These are phyloP conservation scores for Camponotus vicinus DNA, from an alignment of 1,140 invertebrate genomes.

Conservation along the genomic window DNA sequence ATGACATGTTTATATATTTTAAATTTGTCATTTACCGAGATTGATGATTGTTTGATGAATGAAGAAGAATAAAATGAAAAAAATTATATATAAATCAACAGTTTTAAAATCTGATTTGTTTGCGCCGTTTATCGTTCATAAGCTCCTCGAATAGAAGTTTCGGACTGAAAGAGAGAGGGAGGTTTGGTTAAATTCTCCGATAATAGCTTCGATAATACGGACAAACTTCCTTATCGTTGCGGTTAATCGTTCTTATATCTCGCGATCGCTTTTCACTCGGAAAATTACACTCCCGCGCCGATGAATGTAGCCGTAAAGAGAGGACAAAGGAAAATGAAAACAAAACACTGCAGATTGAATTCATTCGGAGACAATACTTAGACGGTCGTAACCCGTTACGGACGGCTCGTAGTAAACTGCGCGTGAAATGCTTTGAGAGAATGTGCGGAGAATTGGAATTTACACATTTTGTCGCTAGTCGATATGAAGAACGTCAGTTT, in stretches of 20 bases:
- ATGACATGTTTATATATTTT: too few relatives aligned
- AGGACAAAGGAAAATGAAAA: slow-evolving; percentile 45
- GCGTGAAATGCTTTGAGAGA: slow-evolving; percentile 56
- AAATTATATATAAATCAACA: background rate
- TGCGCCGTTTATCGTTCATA: background rate
- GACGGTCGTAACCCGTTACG: slow-evolving; percentile 44
- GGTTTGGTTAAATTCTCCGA: background rate
- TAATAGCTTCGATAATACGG: slow-evolving; percentile 35
- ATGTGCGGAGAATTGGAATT: slow-evolving; percentile 50
- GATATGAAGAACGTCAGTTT: slow-evolving; percentile 15
- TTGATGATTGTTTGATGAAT: background rate
- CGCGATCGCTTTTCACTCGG: slow-evolving; percentile 48
- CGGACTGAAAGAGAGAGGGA: background rate
- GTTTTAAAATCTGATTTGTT: background rate
- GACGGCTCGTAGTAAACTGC: slow-evolving; percentile 52
- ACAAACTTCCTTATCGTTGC: slow-evolving; percentile 30
- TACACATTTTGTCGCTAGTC: slow-evolving; percentile 42
- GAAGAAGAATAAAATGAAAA: background rate
- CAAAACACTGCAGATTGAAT: slow-evolving; percentile 54
- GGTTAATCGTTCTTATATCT: slow-evolving; percentile 50
- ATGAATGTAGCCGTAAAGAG: slow-evolving; percentile 22
- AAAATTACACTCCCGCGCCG: slow-evolving; percentile 41
- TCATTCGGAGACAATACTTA: slow-evolving; percentile 60
- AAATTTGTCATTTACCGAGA: too few relatives aligned
- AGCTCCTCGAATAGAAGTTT: background rate